Base-by-base conservation (phyloP, 1,140 invertebrate genomes). In the Asobara japonica region DNA sequence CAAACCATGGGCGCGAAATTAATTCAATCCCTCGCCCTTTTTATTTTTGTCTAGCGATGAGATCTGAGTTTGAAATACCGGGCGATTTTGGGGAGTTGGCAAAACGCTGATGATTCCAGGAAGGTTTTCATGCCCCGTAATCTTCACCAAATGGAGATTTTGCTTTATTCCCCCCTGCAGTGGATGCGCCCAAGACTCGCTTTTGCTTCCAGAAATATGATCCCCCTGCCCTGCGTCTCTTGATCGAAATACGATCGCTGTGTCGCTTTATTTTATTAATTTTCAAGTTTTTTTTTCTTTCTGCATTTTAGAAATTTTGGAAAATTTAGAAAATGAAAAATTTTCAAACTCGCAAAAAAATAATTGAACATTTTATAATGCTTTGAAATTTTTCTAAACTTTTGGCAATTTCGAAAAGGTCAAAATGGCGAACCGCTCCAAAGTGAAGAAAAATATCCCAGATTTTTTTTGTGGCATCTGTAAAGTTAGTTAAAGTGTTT, bases 1-100 rank as follows among this genome's bases (percentile, higher is more conserved):
- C n/a, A 13, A 18, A 45, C 5, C 2, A 45, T 16, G n/a, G 18
- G 10, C n/a, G 18, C 41, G 41, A 45, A 45, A 45, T 45, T 60
- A 30, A 56, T 60, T 69, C 31, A 45, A 41, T 45, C 41, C 41
- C 41, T 13, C n/a, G 5, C 41, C n/a, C 41, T 45, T 45, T 69
- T 69, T 60, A 60, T 69, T 69, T 69, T 10, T 69, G 67, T 69
- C 67, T 69, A 69, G 67, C 67, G 67, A 69, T 69, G 67, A 60
- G 51, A 29, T 45, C 41, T 45, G 13, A 16, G 60, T 69, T 60
- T 69, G 27, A 65, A 31, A 65, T 36, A 27, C 65, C 45, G 29
- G 51, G 31, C 25, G 65, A 25, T 70, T 70, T 73, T 45, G 64
- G 72, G 68, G 72, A 60, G 62, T 61, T 56, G 30, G 56, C 48